phyloP scores from a whole-genome alignment of 2,888 invertebrate genomes.

The Mechanitis messenoides region DNA sequence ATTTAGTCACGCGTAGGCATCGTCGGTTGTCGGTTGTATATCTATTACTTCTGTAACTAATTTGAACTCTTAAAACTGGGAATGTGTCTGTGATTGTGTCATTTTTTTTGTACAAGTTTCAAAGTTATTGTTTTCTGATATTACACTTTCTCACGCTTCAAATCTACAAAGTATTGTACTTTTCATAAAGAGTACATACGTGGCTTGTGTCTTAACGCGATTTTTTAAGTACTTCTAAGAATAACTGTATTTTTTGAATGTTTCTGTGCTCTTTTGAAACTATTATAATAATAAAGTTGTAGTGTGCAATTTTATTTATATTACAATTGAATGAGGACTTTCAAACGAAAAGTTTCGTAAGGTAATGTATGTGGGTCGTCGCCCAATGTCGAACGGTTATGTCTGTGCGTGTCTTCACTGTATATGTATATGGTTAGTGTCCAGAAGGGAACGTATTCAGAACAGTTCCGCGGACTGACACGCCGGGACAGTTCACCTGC shows the following conservation, averaged over 20 bases:
- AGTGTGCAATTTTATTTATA: neutral
- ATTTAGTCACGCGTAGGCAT: constrained; percentile 65
- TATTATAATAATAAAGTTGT: neutral
- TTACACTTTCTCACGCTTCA: too few species aligned
- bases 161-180: too few species aligned
- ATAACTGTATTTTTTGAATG: too few species aligned
- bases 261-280: too few species aligned
- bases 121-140: too few species aligned
- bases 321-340: neutral
- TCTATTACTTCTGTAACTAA: constrained; percentile 35
- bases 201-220: too few species aligned
- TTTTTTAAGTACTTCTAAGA: too few species aligned
- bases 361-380: constrained; percentile 59
- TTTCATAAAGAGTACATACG: too few species aligned
- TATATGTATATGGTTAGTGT: constrained; percentile 13
- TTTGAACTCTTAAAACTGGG: constrained; percentile 15
- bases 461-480: constrained; percentile 67
- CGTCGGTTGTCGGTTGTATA: constrained; percentile 55
- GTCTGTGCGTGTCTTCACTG: constrained; percentile 12
- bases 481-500: constrained; percentile 62
- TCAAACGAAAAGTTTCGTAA: constrained; percentile 52
- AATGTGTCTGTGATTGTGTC: constrained; percentile 11
- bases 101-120: neutral
- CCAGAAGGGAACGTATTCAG: constrained; percentile 49
- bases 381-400: constrained; percentile 58